A percentile compares a stretch with the other conserved stretches of the same genome.
Evolutionary conservation across 2,888 invertebrate species (phyloP).

Genomic region (Latheticus oryzae): DNA sequence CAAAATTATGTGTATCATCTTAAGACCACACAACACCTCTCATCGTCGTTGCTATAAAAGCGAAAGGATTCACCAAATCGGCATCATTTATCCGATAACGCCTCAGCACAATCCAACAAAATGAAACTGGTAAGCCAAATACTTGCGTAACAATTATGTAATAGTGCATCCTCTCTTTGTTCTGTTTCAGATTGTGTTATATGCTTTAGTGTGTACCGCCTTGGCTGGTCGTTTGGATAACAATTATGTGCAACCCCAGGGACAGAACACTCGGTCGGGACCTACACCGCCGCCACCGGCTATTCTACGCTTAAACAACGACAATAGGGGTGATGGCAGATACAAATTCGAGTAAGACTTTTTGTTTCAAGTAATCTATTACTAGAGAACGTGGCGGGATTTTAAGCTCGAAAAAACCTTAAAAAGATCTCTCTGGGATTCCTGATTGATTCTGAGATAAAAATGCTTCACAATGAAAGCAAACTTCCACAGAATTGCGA

Average conservation of each 20-base stretch:
- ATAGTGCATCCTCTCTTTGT: conserved; percentile 19
- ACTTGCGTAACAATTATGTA: conserved; percentile 27
- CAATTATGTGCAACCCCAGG: conserved; percentile 34
- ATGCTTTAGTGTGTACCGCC: conserved; percentile 18
- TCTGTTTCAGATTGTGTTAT: conserved; percentile 29
- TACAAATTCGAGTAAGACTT: conserved; percentile 69
- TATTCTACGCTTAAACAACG: conserved; percentile 68
- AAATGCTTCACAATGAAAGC: too few species aligned
- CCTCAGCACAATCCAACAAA: conserved; percentile 26
- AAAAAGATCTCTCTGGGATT: background rate
- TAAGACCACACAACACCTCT: conserved; percentile 32
- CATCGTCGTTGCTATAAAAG: conserved; percentile 39
- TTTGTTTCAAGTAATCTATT: conserved; percentile 45
- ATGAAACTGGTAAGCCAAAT: conserved; percentile 37
- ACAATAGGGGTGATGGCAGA: conserved; percentile 70
- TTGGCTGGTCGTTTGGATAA: conserved; percentile 33
- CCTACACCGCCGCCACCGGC: conserved; percentile 68
- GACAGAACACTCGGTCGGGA: conserved; percentile 15
- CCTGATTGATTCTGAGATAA: too few species aligned
- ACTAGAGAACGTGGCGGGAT: too few species aligned
- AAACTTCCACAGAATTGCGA: too few species aligned
- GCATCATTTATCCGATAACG: conserved; percentile 37
- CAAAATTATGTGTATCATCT: conserved; percentile 38
- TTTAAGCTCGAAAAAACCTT: background rate
- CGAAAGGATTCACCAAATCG: conserved; percentile 40